Conservation (phyloP, 2,113 vertebrate species). For the Trachemys scripta region DNA sequence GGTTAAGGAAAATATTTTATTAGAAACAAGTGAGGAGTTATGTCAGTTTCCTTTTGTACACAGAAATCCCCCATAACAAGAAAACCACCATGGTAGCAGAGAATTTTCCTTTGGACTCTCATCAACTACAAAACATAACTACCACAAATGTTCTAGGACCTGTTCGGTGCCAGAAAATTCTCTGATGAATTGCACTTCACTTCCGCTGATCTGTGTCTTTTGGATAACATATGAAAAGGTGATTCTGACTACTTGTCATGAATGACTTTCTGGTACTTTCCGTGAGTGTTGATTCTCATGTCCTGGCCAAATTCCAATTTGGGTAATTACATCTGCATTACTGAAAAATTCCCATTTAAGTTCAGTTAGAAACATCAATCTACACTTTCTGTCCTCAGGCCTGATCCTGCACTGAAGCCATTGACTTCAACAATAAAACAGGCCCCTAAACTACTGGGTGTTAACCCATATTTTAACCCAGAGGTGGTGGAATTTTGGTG, state of each 20-base stretch:
- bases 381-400: background rate
- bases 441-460: background rate
- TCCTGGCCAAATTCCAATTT: background rate
- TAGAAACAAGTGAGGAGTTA: constrained; percentile 17
- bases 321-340: constrained; percentile 24
- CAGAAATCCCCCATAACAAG: background rate
- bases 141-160: background rate
- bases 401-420: background rate
- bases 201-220: background rate
- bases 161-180: background rate
- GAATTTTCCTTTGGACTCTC: background rate
- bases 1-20: constrained; percentile 51
- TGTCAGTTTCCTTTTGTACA: background rate
- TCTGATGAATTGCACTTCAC: background rate
- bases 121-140: accelerated
- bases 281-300: accelerated
- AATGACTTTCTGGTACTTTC: constrained; percentile 13
- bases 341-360: constrained; percentile 18
- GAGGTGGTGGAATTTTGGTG: background rate
- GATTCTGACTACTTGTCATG: background rate
- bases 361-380: constrained; percentile 2
- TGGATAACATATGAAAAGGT: background rate
- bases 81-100: background rate
- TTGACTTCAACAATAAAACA: background rate
- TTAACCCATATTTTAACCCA: constrained; percentile 1